Evolutionary conservation across 2,113 vertebrate genomes (phyloP).

Genomic region (Sturnus vulgaris): DNA sequence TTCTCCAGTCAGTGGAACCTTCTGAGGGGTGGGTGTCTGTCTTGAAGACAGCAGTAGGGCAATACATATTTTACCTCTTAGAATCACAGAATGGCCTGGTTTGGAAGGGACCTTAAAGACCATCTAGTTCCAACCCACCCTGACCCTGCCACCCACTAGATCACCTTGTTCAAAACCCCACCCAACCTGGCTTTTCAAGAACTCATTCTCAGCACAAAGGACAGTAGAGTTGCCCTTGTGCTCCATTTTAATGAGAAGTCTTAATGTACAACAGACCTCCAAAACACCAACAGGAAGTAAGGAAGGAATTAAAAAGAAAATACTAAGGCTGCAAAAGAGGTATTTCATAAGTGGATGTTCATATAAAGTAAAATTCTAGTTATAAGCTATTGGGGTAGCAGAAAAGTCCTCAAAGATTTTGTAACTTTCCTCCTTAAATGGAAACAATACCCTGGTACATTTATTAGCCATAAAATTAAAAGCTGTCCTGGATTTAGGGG

Average conservation of each 20-base stretch:
- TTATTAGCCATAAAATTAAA: neutral
- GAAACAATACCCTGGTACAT: neutral
- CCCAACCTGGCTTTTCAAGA: neutral
- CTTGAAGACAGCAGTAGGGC: neutral
- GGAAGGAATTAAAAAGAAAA: neutral
- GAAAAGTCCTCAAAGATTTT: neutral
- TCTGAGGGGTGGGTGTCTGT: neutral
- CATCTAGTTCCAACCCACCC: neutral
- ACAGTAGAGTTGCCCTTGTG: accelerated
- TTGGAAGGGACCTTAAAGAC: neutral
- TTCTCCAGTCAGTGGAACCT: neutral
- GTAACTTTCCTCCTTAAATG: neutral
- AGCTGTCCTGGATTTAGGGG: neutral
- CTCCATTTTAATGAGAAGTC: neutral
- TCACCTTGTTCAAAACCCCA: neutral
- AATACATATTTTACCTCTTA: neutral
- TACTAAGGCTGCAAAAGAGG: neutral
- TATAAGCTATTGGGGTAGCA: neutral
- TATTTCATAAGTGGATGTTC: neutral
- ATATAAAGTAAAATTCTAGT: neutral
- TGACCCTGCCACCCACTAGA: neutral
- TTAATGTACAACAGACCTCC: neutral
- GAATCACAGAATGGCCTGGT: neutral
- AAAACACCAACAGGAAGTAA: neutral
- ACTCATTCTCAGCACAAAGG: neutral